Conservation (phyloP, 2,113 vertebrate species). For the Haemorhous mexicanus region DNA sequence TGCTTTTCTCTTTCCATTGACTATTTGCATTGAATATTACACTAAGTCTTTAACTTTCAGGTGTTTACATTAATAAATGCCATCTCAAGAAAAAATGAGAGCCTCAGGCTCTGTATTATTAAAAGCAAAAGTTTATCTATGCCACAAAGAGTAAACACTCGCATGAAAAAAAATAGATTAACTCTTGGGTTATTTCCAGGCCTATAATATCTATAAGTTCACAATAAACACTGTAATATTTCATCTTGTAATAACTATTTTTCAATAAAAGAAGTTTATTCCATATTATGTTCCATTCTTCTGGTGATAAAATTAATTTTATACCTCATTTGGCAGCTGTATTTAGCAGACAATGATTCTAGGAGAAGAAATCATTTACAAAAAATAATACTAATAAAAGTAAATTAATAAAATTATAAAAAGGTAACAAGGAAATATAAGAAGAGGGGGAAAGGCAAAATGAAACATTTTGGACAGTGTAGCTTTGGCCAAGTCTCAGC, state of each 20-base stretch:
- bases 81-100: neutral
- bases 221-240: neutral
- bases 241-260: neutral
- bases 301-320: neutral
- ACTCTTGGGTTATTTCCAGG: neutral
- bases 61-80: neutral
- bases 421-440: neutral
- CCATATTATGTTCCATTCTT: neutral
- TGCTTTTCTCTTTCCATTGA: neutral
- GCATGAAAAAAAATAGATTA: neutral
- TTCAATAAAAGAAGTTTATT: neutral
- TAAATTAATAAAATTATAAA: neutral
- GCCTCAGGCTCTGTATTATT: neutral
- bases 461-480: neutral
- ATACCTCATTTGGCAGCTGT: neutral
- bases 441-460: neutral
- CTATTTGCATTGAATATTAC: rapidly evolving
- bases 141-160: neutral
- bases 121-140: neutral
- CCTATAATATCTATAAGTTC: neutral
- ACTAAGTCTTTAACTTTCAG: neutral
- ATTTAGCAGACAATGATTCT: neutral
- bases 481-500: neutral
- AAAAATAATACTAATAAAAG: neutral
- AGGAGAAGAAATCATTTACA: neutral